These are phyloP conservation scores for Vulpes ferrilata DNA, from an alignment of 2,113 vertebrate genomes.

Conservation along the genomic window DNA sequence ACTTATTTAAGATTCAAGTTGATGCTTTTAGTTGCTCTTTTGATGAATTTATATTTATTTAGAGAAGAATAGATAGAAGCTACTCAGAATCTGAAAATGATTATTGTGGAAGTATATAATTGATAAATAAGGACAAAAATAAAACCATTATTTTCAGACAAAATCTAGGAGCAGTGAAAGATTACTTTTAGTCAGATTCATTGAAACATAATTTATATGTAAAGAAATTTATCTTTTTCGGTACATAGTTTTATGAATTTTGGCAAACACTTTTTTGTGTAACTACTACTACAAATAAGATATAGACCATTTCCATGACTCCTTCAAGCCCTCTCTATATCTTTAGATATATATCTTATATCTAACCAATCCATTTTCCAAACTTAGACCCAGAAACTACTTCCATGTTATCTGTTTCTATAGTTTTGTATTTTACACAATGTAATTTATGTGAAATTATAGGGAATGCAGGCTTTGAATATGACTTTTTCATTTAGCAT, in stretches of 20 bases:
- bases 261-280: not conserved
- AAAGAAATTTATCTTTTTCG: not conserved
- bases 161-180: not conserved
- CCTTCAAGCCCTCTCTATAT: not conserved
- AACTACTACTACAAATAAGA: not conserved
- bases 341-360: not conserved
- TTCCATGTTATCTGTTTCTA: not conserved
- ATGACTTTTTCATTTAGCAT: not conserved
- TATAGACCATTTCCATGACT: not conserved
- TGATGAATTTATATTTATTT: not conserved
- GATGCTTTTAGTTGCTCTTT: not conserved
- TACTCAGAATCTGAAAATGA: not conserved
- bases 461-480: not conserved
- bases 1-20: not conserved
- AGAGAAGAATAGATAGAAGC: not conserved
- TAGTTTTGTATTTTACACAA: not conserved
- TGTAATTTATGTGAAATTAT: not conserved
- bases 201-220: not conserved
- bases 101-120: not conserved
- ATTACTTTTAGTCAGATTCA: not conserved
- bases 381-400: not conserved
- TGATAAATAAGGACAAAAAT: not conserved
- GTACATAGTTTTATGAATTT: not conserved
- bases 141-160: not conserved
- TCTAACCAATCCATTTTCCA: not conserved